phyloP scores from a whole-genome alignment of 2,888 invertebrate species.

The Cylloceria caligata region DNA sequence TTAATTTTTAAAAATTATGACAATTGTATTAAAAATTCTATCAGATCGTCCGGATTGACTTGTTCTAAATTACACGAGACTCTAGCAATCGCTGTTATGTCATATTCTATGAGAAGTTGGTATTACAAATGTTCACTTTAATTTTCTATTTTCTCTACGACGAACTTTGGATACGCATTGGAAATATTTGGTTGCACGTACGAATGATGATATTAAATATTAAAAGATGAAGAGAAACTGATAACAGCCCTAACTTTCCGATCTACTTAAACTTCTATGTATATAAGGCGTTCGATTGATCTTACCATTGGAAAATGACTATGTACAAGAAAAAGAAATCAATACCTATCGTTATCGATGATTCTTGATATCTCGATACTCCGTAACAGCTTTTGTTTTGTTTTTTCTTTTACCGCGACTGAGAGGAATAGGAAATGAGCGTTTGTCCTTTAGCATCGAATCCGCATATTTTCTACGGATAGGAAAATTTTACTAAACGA shows the following conservation, averaged over 20 bases:
- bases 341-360: conserved; percentile 38
- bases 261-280: conserved; percentile 44
- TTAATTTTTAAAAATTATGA: conserved; percentile 43
- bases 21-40: conserved; percentile 43
- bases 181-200: conserved; percentile 47
- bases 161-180: conserved; percentile 36
- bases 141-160: conserved; percentile 9
- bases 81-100: not conserved
- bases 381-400: not conserved
- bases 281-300: conserved; percentile 40
- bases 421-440: conserved; percentile 26
- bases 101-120: conserved; percentile 14
- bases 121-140: conserved; percentile 28
- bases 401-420: not conserved
- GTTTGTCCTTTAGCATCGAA: conserved; percentile 16
- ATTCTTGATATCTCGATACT: conserved; percentile 27
- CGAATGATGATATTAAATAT: conserved; percentile 40
- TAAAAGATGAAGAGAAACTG: conserved; percentile 41
- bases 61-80: conserved; percentile 6
- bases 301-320: conserved; percentile 31
- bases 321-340: conserved; percentile 56
- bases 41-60: conserved; percentile 17
- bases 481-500: not conserved
- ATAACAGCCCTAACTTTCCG: conserved; percentile 36
- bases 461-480: conserved; percentile 27